Conservation (phyloP, 1,140 invertebrate species). For the Thereuonema tuberculata region DNA sequence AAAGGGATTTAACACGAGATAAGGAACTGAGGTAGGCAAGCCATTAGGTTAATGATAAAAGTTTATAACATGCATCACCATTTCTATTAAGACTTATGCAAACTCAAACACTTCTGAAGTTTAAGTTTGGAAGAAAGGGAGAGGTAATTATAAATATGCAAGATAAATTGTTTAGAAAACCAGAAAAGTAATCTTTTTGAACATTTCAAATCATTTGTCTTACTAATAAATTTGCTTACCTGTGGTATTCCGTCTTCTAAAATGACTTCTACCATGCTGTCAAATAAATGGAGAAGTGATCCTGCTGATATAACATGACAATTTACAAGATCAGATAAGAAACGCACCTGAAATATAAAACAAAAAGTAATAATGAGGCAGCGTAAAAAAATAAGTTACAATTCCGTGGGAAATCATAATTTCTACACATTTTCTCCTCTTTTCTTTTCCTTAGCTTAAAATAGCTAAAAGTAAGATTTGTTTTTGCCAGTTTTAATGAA, state of each 20-base stretch:
- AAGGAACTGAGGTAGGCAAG: no score
- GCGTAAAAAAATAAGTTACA: background rate
- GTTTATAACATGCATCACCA: no score
- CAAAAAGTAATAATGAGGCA: background rate
- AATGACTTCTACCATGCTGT: conserved; percentile 86
- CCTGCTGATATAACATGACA: conserved; percentile 89
- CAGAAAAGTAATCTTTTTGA: background rate
- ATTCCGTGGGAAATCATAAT: no score
- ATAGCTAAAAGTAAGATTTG: background rate
- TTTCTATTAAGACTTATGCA: no score
- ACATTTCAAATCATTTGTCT: conserved; percentile 12
- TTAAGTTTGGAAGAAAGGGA: background rate
- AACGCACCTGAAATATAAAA: conserved; percentile 46
- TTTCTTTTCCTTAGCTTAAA: no score
- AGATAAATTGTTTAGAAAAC: no score
- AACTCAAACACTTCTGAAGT: background rate
- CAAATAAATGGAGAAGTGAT: conserved; percentile 78
- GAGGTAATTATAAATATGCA: no score
- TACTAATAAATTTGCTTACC: no score
- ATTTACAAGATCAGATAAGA: conserved; percentile 90
- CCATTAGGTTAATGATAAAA: no score
- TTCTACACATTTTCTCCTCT: no score
- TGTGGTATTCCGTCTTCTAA: conserved; percentile 84
- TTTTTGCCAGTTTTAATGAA: no score
- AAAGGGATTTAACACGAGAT: no score